Evolutionary conservation across 2,113 vertebrate species (phyloP).

Genomic region (Dicerorhinus sumatrensis): DNA sequence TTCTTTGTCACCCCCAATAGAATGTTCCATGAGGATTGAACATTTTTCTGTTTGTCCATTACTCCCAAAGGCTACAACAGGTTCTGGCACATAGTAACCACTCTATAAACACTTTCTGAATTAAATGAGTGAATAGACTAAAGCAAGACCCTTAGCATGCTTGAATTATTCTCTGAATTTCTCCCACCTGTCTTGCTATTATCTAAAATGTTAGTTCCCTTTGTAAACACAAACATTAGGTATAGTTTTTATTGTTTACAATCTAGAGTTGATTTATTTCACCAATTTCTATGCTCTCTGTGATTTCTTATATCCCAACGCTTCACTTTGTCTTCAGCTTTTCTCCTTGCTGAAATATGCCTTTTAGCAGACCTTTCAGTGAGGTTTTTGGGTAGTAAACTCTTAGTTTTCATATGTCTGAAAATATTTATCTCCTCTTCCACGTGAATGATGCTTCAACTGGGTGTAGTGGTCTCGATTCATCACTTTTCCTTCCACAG

Average conservation of each 20-base stretch:
- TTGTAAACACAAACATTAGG: not conserved
- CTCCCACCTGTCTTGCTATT: not conserved
- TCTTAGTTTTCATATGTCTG: not conserved
- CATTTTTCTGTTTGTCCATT: not conserved
- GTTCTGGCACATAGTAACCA: not conserved
- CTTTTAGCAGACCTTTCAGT: not conserved
- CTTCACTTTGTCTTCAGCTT: not conserved
- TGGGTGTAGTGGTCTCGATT: not conserved
- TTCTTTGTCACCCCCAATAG: not conserved
- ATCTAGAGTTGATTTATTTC: not conserved
- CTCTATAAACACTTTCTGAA: not conserved
- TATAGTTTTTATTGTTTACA: not conserved
- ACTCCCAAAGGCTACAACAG: not conserved
- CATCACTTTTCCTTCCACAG: not conserved
- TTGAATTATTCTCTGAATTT: conserved; percentile 3
- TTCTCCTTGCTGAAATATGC: not conserved
- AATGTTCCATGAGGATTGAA: not conserved
- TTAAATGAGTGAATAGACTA: not conserved
- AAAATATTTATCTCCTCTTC: not conserved
- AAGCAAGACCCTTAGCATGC: not conserved
- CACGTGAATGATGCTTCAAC: not conserved
- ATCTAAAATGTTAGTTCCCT: not conserved
- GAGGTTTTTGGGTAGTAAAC: not conserved
- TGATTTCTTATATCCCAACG: not conserved
- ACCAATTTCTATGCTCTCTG: not conserved